Base-by-base conservation (phyloP, 2,888 invertebrate species). In the Xylota sylvarum region DNA sequence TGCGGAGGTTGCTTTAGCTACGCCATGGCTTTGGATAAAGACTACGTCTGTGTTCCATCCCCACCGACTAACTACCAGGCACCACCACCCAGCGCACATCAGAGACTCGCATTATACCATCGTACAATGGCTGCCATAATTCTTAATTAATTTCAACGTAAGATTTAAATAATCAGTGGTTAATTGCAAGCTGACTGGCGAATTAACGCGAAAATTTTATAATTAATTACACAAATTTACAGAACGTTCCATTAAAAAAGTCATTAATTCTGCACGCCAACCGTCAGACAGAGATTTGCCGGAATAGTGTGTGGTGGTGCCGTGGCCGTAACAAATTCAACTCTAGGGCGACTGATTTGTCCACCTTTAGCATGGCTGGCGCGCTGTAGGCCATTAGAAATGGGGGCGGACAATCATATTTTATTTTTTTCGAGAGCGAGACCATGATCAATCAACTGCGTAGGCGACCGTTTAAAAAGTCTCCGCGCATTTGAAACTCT, bases 171-270 rank as follows among this genome's bases (percentile, higher is more conserved):
- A 86, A 86, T 86, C 86, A 82, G 81, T 69, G 86, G 86, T 86
- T 86, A 86, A 86, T 86, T 86, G 86, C 77, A 17, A 67, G 62
- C 82, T 74, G 86, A 73, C 86, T 86, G 78, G 67, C 62, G 86
- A 86, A 86, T 78, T 78, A 86, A 86, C 43, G 86, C 67, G 60
- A 86, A 23, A 81, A 86, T 78, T 86, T 86, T 55, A 82, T 82
- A 86, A 86, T 86, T 86, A 82, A 86, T 86, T 82, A 82, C 73
- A 82, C 82, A 69, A 86, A 86, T 78, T 86, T 73, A 82, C 82
- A 73, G 73, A 86, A 67, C 73, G 73, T 78, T 73, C 55, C 58
- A 76, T 65, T 74, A 60, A 55, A 77, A 77, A 82, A 58, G 60
- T 62, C 77, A 82, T 86, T 82, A 77, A 82, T 86, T 82, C 6